These are phyloP conservation scores for Polyommatus icarus DNA, from an alignment of 2,888 invertebrate species.

Conservation along the genomic window DNA sequence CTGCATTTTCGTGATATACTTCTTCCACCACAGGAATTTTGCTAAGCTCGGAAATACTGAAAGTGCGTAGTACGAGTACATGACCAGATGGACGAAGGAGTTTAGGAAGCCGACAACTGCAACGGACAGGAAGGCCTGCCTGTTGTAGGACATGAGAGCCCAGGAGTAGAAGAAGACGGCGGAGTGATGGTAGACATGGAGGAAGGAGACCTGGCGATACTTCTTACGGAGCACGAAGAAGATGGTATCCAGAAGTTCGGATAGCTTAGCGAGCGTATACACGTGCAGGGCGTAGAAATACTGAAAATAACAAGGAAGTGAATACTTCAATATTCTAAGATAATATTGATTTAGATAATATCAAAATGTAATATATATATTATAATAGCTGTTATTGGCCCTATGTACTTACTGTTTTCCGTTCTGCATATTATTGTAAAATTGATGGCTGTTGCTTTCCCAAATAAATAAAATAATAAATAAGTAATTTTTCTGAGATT, in stretches of 20 bases:
- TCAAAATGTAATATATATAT: too few species aligned
- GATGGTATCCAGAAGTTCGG: conserved; percentile 4
- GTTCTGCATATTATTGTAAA: too few species aligned
- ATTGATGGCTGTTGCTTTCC: too few species aligned
- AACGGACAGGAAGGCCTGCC: conserved; percentile 81
- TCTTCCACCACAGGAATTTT: conserved; percentile 91
- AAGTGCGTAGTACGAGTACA: conserved; percentile 88
- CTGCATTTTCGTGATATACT: conserved; percentile 88
- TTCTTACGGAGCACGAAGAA: conserved; percentile 27
- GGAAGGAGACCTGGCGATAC: conserved; percentile 17
- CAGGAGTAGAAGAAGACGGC: conserved; percentile 86
- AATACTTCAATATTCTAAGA: not conserved
- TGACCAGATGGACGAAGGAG: conserved; percentile 86
- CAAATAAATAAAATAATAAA: too few species aligned
- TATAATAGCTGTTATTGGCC: too few species aligned
- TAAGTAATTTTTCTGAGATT: too few species aligned
- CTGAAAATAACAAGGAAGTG: not conserved
- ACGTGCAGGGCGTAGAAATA: conserved; percentile 14
- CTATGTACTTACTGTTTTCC: too few species aligned
- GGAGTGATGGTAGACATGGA: conserved; percentile 93
- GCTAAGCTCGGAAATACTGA: conserved; percentile 84
- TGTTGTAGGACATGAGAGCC: conserved; percentile 85
- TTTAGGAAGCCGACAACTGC: conserved; percentile 85
- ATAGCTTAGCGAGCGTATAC: conserved; percentile 3
- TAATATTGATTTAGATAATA: too few species aligned